Conservation (phyloP, 1,140 invertebrate species). For the Drosophila subpulchrella region DNA sequence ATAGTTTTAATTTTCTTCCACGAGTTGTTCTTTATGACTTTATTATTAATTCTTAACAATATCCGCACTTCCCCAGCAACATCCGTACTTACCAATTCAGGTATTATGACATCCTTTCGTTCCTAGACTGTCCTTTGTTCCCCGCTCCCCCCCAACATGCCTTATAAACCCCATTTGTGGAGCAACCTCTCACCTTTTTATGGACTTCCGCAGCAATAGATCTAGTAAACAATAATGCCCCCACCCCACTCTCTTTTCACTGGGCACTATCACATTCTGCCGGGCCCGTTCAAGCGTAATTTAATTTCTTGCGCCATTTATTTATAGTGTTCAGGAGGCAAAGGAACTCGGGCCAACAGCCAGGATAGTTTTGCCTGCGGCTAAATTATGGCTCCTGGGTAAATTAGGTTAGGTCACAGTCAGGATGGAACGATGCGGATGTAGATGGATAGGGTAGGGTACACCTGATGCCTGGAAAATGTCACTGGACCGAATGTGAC, state of each 20-base stretch:
- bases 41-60: slow-evolving; percentile 8
- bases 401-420: slow-evolving; percentile 55
- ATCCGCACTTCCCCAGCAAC: slow-evolving; percentile 13
- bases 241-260: not conserved
- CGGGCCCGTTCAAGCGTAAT: slow-evolving; percentile 68
- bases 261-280: slow-evolving; percentile 11
- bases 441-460: not conserved
- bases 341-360: slow-evolving; percentile 22
- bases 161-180: slow-evolving; percentile 13
- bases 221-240: slow-evolving; percentile 60
- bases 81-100: slow-evolving; percentile 9
- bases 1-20: too few species aligned
- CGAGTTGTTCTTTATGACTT: too few species aligned
- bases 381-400: slow-evolving; percentile 48
- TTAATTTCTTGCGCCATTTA: slow-evolving; percentile 79
- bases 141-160: not conserved
- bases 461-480: slow-evolving; percentile 24
- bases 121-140: slow-evolving; percentile 1
- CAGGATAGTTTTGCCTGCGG: slow-evolving; percentile 41
- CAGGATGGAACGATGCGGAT: slow-evolving; percentile 8
- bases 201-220: slow-evolving; percentile 75
- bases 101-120: slow-evolving; percentile 18
- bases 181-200: slow-evolving; percentile 52
- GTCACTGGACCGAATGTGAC: not conserved
- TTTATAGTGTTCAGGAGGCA: slow-evolving; percentile 64